A percentile compares a stretch with the other conserved stretches of the same genome.
Evolutionary conservation across 2,113 vertebrate genomes (phyloP).

Genomic region (Pithys albifrons): DNA sequence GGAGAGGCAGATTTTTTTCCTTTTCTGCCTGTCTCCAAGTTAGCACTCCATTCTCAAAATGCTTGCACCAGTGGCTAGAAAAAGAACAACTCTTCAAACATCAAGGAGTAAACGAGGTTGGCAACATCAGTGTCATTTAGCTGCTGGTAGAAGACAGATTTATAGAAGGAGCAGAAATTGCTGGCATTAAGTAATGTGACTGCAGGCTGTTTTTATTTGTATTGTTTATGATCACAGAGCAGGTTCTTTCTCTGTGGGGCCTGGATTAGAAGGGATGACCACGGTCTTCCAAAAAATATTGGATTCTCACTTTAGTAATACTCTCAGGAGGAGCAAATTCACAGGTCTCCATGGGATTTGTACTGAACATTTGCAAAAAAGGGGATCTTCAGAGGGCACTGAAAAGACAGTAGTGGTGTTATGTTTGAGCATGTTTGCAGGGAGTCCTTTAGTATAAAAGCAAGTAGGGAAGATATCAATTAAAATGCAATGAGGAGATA

Average conservation of each 20-base stretch:
- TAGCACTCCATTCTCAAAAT: neutral
- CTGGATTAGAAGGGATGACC: neutral
- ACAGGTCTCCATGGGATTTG: neutral
- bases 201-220: neutral
- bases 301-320: neutral
- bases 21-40: neutral
- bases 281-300: neutral
- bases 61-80: neutral
- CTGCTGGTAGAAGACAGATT: neutral
- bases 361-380: neutral
- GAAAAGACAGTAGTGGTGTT: neutral
- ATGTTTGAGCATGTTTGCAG: neutral
- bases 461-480: neutral
- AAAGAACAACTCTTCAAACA: neutral
- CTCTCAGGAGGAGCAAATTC: neutral
- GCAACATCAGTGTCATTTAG: neutral
- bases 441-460: neutral
- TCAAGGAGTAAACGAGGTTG: neutral
- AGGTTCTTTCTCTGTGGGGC: neutral
- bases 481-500: neutral
- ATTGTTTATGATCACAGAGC: neutral
- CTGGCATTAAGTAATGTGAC: neutral
- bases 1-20: neutral
- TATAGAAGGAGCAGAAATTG: neutral
- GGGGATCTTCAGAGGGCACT: neutral